phyloP scores from a whole-genome alignment of 2,888 invertebrate genomes.

The Diarsia mendica region DNA sequence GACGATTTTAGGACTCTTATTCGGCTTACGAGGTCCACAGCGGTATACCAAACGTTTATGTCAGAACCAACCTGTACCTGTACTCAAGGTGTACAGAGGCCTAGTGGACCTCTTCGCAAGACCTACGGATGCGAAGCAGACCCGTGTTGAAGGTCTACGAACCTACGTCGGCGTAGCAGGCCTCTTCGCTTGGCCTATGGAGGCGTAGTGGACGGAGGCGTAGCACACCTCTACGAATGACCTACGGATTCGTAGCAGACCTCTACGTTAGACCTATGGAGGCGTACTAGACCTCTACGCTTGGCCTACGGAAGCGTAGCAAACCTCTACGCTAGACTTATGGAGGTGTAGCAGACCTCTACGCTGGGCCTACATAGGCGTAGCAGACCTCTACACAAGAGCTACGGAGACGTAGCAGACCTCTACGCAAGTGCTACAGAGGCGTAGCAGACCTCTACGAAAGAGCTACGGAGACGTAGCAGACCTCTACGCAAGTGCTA shows the following conservation, averaged over 20 bases:
- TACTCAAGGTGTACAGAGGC: too few species aligned
- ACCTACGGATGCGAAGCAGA: too few species aligned
- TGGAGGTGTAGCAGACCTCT: neutral
- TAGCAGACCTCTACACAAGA: neutral
- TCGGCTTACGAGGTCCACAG: neutral
- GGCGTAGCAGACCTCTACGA: neutral
- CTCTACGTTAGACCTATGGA: neutral
- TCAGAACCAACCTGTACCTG: too few species aligned
- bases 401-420: neutral
- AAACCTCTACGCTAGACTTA: neutral
- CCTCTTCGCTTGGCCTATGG: neutral
- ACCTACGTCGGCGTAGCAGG: neutral
- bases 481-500: neutral
- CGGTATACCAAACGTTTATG: too few species aligned
- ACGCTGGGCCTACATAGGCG: rapidly evolving
- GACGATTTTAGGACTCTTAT: neutral
- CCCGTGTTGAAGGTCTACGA: too few species aligned
- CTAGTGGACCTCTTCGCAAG: neutral
- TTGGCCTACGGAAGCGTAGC: neutral
- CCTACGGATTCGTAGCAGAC: too few species aligned
- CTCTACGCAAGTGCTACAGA: neutral
- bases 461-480: neutral
- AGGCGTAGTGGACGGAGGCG: neutral
- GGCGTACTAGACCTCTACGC: neutral
- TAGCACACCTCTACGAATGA: neutral